Conservation (phyloP, 1,140 invertebrate genomes). For the Dendrolimus punctatus region DNA sequence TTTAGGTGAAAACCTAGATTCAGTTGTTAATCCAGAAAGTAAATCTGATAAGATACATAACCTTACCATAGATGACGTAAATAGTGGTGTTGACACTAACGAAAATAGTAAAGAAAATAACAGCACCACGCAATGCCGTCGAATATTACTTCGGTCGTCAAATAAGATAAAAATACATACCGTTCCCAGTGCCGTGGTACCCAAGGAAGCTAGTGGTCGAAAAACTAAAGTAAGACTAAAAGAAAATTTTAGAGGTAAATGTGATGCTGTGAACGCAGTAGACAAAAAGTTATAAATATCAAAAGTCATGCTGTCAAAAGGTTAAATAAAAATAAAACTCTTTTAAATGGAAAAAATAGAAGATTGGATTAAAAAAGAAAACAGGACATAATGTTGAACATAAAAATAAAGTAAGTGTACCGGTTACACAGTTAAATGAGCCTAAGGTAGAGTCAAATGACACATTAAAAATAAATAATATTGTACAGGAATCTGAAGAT, state of each 20-base stretch:
- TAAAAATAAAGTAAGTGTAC: too few species aligned
- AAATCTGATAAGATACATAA: conserved; percentile 1
- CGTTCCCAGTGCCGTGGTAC: neutral
- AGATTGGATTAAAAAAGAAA: too few species aligned
- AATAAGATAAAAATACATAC: conserved; percentile 10
- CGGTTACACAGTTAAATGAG: too few species aligned
- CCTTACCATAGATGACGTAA: neutral
- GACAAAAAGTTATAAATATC: too few species aligned
- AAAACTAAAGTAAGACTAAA: conserved; percentile 15
- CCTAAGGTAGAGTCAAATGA: too few species aligned
- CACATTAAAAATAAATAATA: too few species aligned
- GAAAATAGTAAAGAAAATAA: conserved; percentile 16
- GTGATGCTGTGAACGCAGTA: too few species aligned
- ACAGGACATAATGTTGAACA: too few species aligned
- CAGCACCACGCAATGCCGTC: conserved; percentile 6
- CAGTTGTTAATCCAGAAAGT: conserved; percentile 1
- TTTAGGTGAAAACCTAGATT: neutral
- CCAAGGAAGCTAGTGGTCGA: conserved; percentile 1
- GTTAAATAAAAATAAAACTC: too few species aligned
- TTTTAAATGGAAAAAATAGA: too few species aligned
- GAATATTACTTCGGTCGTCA: conserved; percentile 26
- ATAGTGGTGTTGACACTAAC: neutral
- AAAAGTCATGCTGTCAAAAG: too few species aligned
- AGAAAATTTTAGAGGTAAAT: neutral
- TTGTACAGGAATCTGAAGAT: too few species aligned